Percentiles rank a stretch among this genome's conserved stretches.
phyloP scores from a whole-genome alignment of 2,113 vertebrate species.

The Proteles cristata region DNA sequence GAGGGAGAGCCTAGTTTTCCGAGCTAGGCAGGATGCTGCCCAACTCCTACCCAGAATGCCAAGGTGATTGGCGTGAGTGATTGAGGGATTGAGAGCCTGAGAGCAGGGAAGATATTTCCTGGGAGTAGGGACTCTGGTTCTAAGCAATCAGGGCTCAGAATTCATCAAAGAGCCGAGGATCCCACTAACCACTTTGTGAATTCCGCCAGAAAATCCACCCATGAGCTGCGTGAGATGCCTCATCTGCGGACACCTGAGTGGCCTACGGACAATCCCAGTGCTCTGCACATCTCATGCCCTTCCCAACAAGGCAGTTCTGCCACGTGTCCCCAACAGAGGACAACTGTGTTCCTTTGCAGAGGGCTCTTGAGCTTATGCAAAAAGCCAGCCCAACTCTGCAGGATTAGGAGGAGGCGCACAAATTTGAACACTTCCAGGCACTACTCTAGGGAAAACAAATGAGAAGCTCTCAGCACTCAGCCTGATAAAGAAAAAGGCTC shows the following conservation, averaged over 20 bases:
- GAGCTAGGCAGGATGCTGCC: not conserved
- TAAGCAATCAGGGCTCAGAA: not conserved
- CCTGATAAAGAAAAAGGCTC: not conserved
- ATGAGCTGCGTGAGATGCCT: not conserved
- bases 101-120: not conserved
- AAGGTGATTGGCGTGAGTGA: not conserved
- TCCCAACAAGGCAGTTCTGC: not conserved
- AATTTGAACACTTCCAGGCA: not conserved
- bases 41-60: not conserved
- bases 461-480: not conserved
- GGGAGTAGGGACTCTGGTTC: not conserved
- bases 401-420: not conserved
- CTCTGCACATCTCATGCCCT: not conserved
- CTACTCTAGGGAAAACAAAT: not conserved
- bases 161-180: not conserved
- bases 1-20: not conserved
- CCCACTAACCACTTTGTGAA: not conserved
- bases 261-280: not conserved
- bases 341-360: not conserved
- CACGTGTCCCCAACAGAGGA: not conserved
- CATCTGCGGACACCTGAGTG: not conserved
- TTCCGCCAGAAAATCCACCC: not conserved
- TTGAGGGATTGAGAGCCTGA: not conserved
- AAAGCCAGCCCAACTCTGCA: not conserved
- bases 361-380: not conserved